Conservation (phyloP, 2,113 vertebrate species). For the Thymallus thymallus region DNA sequence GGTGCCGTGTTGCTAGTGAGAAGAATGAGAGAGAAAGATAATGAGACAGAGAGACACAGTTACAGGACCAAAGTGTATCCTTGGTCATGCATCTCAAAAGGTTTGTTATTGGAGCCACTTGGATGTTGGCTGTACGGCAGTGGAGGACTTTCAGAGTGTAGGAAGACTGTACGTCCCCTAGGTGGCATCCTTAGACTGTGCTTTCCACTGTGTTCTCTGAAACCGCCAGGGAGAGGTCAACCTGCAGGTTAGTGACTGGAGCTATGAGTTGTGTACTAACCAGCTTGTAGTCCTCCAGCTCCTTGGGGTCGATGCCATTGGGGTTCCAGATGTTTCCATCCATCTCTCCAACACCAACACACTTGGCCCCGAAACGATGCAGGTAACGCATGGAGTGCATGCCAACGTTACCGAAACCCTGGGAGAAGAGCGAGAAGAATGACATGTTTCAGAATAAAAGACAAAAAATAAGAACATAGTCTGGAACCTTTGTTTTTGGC, state of each 20-base stretch:
- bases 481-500: too few species aligned
- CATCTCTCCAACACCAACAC: conserved; percentile 86
- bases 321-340: conserved; percentile 94
- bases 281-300: conserved; percentile 93
- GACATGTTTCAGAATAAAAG: too few species aligned
- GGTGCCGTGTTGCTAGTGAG: conserved; percentile 78
- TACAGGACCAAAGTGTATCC: not conserved
- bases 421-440: not conserved
- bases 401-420: conserved; percentile 92
- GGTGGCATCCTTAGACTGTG: conserved; percentile 11
- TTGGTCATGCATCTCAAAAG: not conserved
- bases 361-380: conserved; percentile 91
- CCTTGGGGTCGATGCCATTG: conserved; percentile 92
- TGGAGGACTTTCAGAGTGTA: not conserved
- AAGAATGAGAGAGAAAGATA: not conserved
- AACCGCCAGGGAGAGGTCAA: not conserved
- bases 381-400: conserved; percentile 97
- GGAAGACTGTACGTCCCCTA: conserved; percentile 10
- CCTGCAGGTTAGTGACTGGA: not conserved
- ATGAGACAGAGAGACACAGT: not conserved
- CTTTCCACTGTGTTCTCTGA: not conserved
- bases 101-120: not conserved
- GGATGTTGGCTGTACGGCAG: not conserved
- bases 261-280: conserved; percentile 61
- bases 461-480: too few species aligned